Evolutionary conservation across 2,888 invertebrate species (phyloP).

Genomic region (Brenthis hecate): DNA sequence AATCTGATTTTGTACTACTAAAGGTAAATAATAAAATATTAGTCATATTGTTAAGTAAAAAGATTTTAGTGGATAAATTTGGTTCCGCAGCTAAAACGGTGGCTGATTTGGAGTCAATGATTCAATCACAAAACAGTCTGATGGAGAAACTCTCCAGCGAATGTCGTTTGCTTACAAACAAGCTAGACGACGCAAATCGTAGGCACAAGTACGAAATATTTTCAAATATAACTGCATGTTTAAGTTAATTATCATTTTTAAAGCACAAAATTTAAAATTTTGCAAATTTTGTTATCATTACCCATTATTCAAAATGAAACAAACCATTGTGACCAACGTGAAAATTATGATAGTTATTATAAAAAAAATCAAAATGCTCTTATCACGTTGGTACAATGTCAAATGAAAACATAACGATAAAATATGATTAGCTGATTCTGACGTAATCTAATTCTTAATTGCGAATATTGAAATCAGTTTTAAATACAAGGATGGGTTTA

Average conservation of each 20-base stretch:
- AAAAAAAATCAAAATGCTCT: too few relatives aligned
- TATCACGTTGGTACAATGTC: too few relatives aligned
- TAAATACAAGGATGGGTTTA: too few relatives aligned
- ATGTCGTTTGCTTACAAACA: constrained; percentile 93
- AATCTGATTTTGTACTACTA: neutral
- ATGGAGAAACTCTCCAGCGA: constrained; percentile 95
- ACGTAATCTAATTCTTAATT: neutral
- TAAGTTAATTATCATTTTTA: constrained; percentile 37
- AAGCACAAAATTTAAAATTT: constrained; percentile 37
- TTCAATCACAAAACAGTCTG: constrained; percentile 95
- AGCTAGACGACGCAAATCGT: constrained; percentile 93
- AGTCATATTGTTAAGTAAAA: constrained; percentile 1
- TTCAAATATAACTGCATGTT: constrained; percentile 68
- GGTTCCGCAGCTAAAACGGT: constrained; percentile 91
- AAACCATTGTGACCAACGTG: constrained; percentile 33
- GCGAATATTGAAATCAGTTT: neutral
- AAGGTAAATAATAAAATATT: neutral
- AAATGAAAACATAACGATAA: neutral
- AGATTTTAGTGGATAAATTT: constrained; percentile 56
- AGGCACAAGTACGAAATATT: constrained; percentile 91
- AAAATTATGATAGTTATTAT: neutral
- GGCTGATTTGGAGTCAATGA: constrained; percentile 93
- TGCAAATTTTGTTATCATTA: constrained; percentile 62
- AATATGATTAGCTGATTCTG: neutral
- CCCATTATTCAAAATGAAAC: constrained; percentile 50